Conservation (phyloP, 2,113 vertebrate species). For the Xyliphius kryptos region DNA sequence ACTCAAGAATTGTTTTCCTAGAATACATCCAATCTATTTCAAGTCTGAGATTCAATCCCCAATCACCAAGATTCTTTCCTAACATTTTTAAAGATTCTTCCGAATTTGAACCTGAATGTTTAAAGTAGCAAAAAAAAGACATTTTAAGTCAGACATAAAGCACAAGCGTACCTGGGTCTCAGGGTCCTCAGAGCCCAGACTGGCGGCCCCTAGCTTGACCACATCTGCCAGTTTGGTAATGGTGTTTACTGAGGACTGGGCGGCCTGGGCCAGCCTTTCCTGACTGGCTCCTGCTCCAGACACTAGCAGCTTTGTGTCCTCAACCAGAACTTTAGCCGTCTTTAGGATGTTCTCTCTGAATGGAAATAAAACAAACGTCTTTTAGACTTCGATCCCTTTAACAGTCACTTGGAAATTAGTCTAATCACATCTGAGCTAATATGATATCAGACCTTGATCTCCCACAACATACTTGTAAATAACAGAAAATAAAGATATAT, state of each 20-base stretch:
- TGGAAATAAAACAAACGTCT: not conserved
- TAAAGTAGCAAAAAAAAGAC: no score
- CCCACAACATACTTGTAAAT: no score
- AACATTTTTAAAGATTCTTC: no score
- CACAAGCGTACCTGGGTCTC: slow-evolving; percentile 82
- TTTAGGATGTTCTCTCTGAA: slow-evolving; percentile 88
- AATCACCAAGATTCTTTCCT: no score
- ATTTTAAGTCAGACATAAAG: no score
- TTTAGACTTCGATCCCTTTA: no score
- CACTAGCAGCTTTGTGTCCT: slow-evolving; percentile 91
- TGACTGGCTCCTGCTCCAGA: slow-evolving; percentile 90
- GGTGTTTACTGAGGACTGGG: slow-evolving; percentile 88
- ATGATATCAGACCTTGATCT: no score
- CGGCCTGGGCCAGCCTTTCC: slow-evolving; percentile 87
- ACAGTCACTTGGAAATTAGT: not conserved
- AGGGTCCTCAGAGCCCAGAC: slow-evolving; percentile 89
- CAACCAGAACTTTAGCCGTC: slow-evolving; percentile 91
- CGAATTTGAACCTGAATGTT: no score
- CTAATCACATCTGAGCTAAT: not conserved
- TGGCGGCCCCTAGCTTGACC: slow-evolving; percentile 90
- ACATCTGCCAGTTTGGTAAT: slow-evolving; percentile 94
- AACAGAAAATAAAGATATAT: no score
- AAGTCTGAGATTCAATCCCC: no score
- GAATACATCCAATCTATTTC: no score
- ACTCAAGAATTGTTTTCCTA: no score